These are phyloP conservation scores for Aphelocoma coerulescens DNA, from an alignment of 2,113 vertebrate species.

Conservation along the genomic window DNA sequence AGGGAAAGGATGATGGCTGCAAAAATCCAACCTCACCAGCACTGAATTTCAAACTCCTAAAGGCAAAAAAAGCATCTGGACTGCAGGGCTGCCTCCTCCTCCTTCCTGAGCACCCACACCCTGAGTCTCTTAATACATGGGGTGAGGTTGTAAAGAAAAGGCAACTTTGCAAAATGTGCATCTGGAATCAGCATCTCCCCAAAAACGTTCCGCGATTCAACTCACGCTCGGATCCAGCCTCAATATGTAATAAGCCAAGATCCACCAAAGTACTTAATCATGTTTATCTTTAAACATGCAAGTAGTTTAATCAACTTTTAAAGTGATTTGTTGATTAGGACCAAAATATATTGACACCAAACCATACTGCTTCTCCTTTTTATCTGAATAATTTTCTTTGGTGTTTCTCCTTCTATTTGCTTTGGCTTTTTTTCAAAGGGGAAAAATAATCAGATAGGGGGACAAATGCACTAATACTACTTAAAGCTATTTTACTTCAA, in stretches of 20 bases:
- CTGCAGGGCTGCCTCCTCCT: not conserved
- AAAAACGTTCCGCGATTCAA: not conserved
- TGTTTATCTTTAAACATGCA: slow-evolving; percentile 23
- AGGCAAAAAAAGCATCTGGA: not conserved
- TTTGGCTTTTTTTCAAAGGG: not conserved
- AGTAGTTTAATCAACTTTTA: slow-evolving; percentile 31
- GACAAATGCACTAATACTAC: not conserved
- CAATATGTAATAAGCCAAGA: not conserved
- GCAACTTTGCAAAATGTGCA: not conserved
- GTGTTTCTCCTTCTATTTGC: not conserved
- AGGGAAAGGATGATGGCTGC: not conserved
- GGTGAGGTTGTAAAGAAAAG: not conserved
- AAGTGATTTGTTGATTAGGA: slow-evolving; percentile 12
- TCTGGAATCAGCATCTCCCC: not conserved
- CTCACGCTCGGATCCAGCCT: not conserved
- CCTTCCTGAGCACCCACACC: not conserved
- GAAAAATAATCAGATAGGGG: not conserved
- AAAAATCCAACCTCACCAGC: not conserved
- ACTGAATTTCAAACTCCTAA: not conserved
- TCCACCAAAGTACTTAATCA: slow-evolving; percentile 3
- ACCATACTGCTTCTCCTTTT: not conserved
- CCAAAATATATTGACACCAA: not conserved
- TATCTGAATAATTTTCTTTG: not conserved
- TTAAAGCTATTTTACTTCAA: slow-evolving; percentile 16
- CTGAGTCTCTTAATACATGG: not conserved